A percentile compares a stretch with the other conserved stretches of the same genome.
phyloP scores from a whole-genome alignment of 1,140 invertebrate species.

The Papilio glaucus region DNA sequence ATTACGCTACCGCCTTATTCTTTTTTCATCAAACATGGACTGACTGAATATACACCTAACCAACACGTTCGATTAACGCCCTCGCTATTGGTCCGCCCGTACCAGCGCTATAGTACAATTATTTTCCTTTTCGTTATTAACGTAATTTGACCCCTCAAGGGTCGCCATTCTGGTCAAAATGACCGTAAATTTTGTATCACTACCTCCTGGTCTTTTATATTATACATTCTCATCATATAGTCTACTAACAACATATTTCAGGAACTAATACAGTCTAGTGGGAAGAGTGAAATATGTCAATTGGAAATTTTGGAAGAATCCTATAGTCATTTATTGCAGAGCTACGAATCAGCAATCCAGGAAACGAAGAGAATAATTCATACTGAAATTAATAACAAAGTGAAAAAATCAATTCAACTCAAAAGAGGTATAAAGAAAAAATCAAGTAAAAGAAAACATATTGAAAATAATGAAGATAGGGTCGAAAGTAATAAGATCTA shows the following conservation, averaged over 20 bases:
- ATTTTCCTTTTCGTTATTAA: too few relatives aligned
- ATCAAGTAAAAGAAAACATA: conserved; percentile 61
- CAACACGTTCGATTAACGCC: too few relatives aligned
- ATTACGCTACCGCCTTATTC: too few relatives aligned
- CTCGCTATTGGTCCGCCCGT: too few relatives aligned
- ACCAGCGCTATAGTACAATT: too few relatives aligned
- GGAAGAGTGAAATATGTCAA: conserved; percentile 67
- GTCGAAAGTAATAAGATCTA: background rate
- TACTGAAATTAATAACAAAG: conserved; percentile 68
- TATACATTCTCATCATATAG: too few relatives aligned
- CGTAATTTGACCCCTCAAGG: too few relatives aligned
- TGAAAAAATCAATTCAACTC: conserved; percentile 75
- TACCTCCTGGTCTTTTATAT: too few relatives aligned
- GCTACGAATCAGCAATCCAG: conserved; percentile 78
- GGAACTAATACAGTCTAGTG: conserved; percentile 71
- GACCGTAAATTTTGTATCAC: too few relatives aligned
- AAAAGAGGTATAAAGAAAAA: conserved; percentile 72
- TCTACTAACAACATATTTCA: conserved; percentile 55
- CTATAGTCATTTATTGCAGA: conserved; percentile 68
- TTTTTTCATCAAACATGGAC: too few relatives aligned
- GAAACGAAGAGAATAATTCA: conserved; percentile 77
- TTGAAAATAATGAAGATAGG: conserved; percentile 5
- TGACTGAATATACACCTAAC: too few relatives aligned
- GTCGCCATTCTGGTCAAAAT: too few relatives aligned
- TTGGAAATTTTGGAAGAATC: conserved; percentile 74